These are phyloP conservation scores for Berghia stephanieae DNA, from an alignment of 1,140 invertebrate genomes.

Conservation along the genomic window DNA sequence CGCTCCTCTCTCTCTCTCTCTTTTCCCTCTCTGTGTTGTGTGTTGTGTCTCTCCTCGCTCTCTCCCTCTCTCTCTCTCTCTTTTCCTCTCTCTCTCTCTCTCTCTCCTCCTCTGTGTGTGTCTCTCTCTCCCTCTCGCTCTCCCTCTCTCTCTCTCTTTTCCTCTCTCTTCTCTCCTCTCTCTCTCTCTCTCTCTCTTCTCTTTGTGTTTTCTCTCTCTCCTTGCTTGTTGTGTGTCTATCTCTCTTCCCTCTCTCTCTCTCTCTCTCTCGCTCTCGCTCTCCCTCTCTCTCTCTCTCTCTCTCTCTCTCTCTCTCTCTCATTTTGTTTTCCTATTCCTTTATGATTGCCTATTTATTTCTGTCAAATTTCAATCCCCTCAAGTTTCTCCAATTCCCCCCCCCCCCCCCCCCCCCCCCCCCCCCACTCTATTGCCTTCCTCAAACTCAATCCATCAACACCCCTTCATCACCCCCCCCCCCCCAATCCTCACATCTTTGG, in stretches of 20 bases:
- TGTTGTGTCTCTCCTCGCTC: not conserved
- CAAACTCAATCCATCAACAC: too few species aligned
- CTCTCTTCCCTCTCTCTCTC: not conserved
- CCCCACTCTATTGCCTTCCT: too few species aligned
- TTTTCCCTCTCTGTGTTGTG: not conserved
- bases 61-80: not conserved
- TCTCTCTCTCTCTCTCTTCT: not conserved
- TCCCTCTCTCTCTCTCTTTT: not conserved
- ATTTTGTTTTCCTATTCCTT: not conserved
- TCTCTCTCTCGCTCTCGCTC: not conserved
- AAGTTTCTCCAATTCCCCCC: too few species aligned
- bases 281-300: conserved; percentile 12
- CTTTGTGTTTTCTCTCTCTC: not conserved
- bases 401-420: too few species aligned
- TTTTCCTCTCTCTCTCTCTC: not conserved
- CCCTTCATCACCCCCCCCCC: too few species aligned
- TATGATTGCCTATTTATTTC: not conserved
- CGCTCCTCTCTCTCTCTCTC: not conserved
- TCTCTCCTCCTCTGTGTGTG: not conserved
- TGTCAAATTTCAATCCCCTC: too few species aligned
- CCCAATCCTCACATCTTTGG: too few species aligned
- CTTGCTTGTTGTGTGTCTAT: not conserved
- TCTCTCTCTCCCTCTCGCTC: not conserved
- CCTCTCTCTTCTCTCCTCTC: too few species aligned
- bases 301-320: conserved; percentile 12